Percentiles rank a stretch among this genome's conserved stretches.
Evolutionary conservation across 2,888 invertebrate genomes (phyloP).

Genomic region (Strigamia maritima): DNA sequence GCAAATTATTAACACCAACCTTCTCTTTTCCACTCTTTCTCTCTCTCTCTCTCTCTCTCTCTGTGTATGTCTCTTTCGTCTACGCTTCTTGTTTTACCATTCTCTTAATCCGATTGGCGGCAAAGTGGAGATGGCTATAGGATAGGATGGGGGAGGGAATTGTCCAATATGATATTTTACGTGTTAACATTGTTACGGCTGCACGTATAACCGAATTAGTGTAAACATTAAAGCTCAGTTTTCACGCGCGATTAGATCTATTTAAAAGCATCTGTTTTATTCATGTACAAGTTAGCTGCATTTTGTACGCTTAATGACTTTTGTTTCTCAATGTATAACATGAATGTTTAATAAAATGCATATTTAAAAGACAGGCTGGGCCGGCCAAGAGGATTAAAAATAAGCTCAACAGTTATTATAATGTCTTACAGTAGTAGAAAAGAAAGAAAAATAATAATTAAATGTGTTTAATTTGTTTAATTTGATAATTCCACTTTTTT

Average conservation of each 20-base stretch:
- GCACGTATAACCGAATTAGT: background rate
- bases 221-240: slow-evolving; percentile 2
- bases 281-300: background rate
- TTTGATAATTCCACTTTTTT: no score
- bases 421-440: no score
- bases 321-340: background rate
- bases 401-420: no score
- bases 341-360: background rate
- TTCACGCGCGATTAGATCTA: background rate
- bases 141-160: background rate
- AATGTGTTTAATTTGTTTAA: no score
- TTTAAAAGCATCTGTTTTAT: slow-evolving; percentile 2
- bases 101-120: slow-evolving; percentile 16
- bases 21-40: background rate
- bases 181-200: background rate
- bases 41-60: background rate
- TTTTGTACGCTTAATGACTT: background rate
- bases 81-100: background rate
- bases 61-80: no score
- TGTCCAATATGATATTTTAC: slow-evolving; percentile 8
- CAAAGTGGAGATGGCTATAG: background rate
- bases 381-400: no score
- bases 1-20: slow-evolving; percentile 24
- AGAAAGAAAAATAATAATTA: no score
- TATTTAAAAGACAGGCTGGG: no score